These are phyloP conservation scores for pig (Sus scrofa) DNA, from an alignment of 2,113 vertebrate species.

Conservation along the genomic window DNA sequence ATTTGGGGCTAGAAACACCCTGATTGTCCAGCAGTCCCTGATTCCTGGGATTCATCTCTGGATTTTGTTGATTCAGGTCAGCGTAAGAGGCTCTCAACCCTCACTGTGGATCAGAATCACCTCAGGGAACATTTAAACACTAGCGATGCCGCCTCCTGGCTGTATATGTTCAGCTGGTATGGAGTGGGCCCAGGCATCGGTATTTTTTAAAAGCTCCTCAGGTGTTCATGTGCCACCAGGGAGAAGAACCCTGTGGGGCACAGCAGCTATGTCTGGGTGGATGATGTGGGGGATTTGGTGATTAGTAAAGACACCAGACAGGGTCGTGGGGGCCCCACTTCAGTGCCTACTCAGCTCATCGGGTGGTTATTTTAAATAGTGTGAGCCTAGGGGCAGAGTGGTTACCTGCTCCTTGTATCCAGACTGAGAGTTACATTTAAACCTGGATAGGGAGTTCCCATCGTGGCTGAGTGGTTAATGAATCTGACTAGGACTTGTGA, in stretches of 20 bases:
- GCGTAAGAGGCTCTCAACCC: background rate
- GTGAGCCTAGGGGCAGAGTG: background rate
- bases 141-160: background rate
- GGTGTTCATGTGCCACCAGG: background rate
- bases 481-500: too few relatives aligned
- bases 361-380: background rate
- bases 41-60: slow-evolving; percentile 4
- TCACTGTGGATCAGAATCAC: background rate
- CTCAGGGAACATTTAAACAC: background rate
- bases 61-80: background rate
- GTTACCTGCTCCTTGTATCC: background rate
- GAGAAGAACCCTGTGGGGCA: background rate
- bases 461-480: too few relatives aligned
- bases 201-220: background rate
- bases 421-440: slow-evolving; percentile 49
- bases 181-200: background rate
- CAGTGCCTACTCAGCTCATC: background rate
- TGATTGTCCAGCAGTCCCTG: background rate
- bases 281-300: background rate
- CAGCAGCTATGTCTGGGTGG: background rate
- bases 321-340: background rate
- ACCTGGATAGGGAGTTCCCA: too few relatives aligned
- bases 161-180: background rate
- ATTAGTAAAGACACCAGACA: background rate
- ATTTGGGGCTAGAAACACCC: background rate